Evolutionary conservation across 1,140 invertebrate species (phyloP), one percentile per base, ranked within the genome.

Genomic region (Thaumetopoea pityocampa): DNA sequence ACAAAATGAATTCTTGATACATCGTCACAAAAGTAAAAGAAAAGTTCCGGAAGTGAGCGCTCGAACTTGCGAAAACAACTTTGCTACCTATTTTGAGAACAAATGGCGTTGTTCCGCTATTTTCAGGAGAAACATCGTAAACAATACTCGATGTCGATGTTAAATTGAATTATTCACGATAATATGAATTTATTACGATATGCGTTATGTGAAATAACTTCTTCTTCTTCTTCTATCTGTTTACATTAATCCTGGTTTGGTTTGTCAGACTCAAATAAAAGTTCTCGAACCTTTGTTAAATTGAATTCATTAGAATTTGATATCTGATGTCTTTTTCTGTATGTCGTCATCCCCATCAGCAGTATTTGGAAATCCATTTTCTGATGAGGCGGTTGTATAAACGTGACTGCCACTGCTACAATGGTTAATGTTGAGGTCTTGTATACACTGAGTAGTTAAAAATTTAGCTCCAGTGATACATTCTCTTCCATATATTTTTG

Each of bases 81-180:
- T 67, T 62, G 56, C 51, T 61, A 58, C 50, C 56, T 67, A 72
- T 67, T 72, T 62, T 50, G 41, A 22, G 65, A 67, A 68, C 55
- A 67, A 67, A 69, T 64, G 57, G 53, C 60, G 44, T 37, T 46
- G 40, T 48, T 53, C 37, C 22, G 27, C 19, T 36, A 32, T 42
- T 42, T 36, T 28, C 30, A 28, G 45, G 41, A 51, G 32, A 18
- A 23, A 43, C 22, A 23, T 28, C 40, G 47, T 40, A 36, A 23
- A 40, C 10, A 7, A 11, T 19, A 14, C 12, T 19, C 30, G 16
- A 16, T 36, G 34, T 23, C 20, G 34, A 33, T 43, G 26, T 32
- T 23, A 22, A 18, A 50, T 41, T 41, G 32, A 23, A 41, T 23
- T 22, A 30, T 29, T 11, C 30, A 41, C 27, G 22, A 15, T 18